Base-by-base conservation (phyloP, 1,140 invertebrate genomes). In the Anoplolepis gracilipes region DNA sequence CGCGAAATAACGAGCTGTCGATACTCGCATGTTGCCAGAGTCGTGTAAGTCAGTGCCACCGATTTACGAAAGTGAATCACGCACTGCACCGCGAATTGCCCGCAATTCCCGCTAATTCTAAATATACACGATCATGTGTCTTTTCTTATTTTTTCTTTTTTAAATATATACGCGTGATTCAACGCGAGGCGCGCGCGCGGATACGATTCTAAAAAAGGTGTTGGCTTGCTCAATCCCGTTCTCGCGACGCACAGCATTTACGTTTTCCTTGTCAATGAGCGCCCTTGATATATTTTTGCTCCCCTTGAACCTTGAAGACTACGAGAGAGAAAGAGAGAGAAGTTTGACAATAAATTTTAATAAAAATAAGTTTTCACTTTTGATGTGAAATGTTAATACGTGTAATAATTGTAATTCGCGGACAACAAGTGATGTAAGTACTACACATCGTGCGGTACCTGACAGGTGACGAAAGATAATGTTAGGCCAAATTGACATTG, bases 401-500 rank as follows among this genome's bases (percentile, higher is more conserved):
- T 59, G 10, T 36, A 30, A 36, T 57, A 53, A 30, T 55, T 2
- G 33, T 61, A 39, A 62, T 76, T 76, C 6, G 59, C 39, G 39
- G n/a, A 42, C 42, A 33, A 61, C 46, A 53, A 28, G 10, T 53
- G 28, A 79, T 28, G 2, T 4, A 64, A 55, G 6, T 7, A 61
- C 3, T 46, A 2, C 33, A n/a, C 57, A 53, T 36, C 30, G 46
- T 33, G 64, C 7, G 62, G 10, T 69, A 79, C 16, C 64, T 67
- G 46, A 7, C 33, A 36, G 13, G 36, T 81, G 46, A 70, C 33
- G 53, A 81, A 81, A 70, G 19, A 36, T 19, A 70, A 57, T 30
- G 33, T 55, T 59, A 87, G 55, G 59, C 73, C 25, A 87, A 72
- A 87, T 36, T 88, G 79, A 85, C 87, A 87, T 87, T 88, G 87